Evolutionary conservation across 2,113 vertebrate species (phyloP).

Genomic region (Ammospiza caudacuta): DNA sequence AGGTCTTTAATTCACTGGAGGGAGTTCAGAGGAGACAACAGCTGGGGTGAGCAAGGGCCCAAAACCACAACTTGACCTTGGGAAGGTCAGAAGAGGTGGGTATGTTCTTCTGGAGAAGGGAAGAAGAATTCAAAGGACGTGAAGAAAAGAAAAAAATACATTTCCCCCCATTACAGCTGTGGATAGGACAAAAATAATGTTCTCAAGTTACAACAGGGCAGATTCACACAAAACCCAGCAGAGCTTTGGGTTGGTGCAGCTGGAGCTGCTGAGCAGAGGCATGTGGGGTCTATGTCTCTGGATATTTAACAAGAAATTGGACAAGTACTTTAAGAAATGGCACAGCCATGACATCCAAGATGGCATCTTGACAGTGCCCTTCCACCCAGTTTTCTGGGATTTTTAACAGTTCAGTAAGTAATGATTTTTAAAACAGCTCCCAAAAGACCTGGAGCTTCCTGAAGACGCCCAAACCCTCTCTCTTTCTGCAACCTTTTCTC

Average conservation of each 20-base stretch:
- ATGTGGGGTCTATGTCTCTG: accelerated
- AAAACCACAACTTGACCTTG: not conserved
- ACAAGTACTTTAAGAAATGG: not conserved
- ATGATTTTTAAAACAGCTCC: conserved; percentile 10
- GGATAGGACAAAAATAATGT: not conserved
- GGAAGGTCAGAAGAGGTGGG: not conserved
- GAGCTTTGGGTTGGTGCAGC: not conserved
- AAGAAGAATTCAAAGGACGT: not conserved
- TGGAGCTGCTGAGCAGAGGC: not conserved
- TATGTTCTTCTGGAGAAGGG: not conserved
- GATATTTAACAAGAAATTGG: not conserved
- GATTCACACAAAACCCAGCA: not conserved
- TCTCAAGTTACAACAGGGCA: not conserved
- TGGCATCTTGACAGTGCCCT: not conserved
- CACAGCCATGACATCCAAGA: not conserved
- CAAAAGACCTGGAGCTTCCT: not conserved
- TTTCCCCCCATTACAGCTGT: not conserved
- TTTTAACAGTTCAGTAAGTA: conserved; percentile 11
- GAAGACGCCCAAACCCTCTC: not conserved
- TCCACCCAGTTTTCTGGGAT: not conserved
- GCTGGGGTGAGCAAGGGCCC: not conserved
- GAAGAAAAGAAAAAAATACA: not conserved
- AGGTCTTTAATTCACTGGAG: not conserved
- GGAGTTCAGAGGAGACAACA: not conserved
- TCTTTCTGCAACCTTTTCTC: not conserved